phyloP scores from a whole-genome alignment of 2,113 vertebrate species.

The Orcinus orca region DNA sequence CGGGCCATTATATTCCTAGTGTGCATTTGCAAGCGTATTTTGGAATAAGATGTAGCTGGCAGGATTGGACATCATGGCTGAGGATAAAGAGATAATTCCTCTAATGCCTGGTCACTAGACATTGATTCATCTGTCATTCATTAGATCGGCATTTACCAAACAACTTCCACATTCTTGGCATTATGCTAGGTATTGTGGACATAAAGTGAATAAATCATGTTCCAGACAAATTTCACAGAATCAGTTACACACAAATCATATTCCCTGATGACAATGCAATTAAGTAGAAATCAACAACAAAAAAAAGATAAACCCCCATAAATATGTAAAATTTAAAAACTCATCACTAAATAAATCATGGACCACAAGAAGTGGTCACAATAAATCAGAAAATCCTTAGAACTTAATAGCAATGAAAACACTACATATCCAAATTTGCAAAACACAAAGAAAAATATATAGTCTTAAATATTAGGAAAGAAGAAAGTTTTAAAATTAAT shows the following conservation, averaged over 20 bases:
- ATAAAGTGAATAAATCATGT: conserved; percentile 13
- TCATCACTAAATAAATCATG: conserved; percentile 32
- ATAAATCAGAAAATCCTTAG: background rate
- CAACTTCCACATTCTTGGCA: conserved; percentile 37
- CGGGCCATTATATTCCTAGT: background rate
- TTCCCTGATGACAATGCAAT: background rate
- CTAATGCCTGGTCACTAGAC: background rate
- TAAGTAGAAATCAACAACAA: conserved; percentile 30
- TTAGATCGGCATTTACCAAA: background rate
- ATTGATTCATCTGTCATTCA: conserved; percentile 20
- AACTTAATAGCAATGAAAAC: conserved; percentile 31
- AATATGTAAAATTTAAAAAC: background rate
- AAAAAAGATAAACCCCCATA: conserved; percentile 6
- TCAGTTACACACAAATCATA: background rate
- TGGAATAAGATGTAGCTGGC: background rate
- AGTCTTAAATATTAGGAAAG: background rate
- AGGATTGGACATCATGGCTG: background rate
- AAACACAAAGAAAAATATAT: background rate
- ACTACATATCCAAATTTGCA: background rate
- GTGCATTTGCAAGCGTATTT: background rate
- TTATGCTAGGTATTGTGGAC: background rate
- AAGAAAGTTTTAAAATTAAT: background rate
- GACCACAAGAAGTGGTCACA: background rate
- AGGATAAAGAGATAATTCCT: conserved; percentile 9
- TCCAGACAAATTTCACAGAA: background rate